Base-by-base conservation (phyloP, 2,888 invertebrate genomes). In the Trissolcus japonicus region DNA sequence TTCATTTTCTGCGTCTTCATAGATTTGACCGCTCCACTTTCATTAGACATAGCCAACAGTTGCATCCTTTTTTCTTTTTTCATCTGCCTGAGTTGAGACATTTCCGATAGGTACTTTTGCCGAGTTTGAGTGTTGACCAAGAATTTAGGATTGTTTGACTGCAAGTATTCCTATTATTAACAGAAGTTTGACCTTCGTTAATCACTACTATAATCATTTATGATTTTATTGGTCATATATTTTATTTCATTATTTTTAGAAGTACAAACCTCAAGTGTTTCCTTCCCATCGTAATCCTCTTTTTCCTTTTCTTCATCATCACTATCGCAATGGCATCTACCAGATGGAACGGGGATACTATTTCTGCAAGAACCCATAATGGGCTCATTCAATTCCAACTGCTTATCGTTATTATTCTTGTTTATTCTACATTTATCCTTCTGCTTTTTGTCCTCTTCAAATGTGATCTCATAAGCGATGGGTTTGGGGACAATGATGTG, bases 61-160 rank as follows among this genome's bases (percentile, higher is more conserved):
- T 90, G 89, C 79, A 88, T 87, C 57, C 89, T 89, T 73, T 90
- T 88, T 80, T 90, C 85, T 76, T 90, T 88, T 78, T 91, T 85
- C 79, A 90, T 74, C 80, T 90, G 88, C 51, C 91, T 86, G 75
- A 91, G 82, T 56, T 89, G 87, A 14, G 90, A 89, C 74, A 91
- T 86, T 78, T 91, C 90, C 1, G 88, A 86, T 80, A 92, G 84
- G 76, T 89, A 90, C 55, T 90, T 89, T 66, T 91, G 87, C 72
- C 93, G 89, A 61, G 89, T 88, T 81, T 92, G 91, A 0, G 93
- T 92, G 56, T 91, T 90, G 54, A 90, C 88, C 35, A 94, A 90
- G 86, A 95, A 95, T 75, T 93, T 92, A 0, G 95, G 95, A 40
- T 93, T 92, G 81, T 94, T 94, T 78, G 88, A 91, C 80, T 91